These are phyloP conservation scores for Drosophila pachea DNA, from an alignment of 1,140 invertebrate genomes.

Conservation along the genomic window DNA sequence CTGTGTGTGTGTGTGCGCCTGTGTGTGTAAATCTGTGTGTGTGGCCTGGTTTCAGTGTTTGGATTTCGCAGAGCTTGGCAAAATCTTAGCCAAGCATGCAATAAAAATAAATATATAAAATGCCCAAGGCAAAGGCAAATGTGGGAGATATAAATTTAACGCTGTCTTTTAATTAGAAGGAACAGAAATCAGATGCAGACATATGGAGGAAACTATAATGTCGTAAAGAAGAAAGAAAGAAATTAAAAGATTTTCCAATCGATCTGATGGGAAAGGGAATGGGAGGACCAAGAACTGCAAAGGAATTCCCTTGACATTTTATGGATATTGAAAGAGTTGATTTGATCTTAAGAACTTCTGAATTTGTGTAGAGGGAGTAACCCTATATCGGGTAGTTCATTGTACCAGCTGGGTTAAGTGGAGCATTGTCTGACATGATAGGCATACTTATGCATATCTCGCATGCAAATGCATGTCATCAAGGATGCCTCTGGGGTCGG, in stretches of 20 bases:
- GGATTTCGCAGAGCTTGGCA: constrained; percentile 66
- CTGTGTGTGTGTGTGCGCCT: constrained; percentile 14
- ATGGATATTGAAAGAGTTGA: too few relatives aligned
- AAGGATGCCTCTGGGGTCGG: constrained; percentile 59
- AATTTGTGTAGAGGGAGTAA: neutral
- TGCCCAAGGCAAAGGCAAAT: constrained; percentile 38
- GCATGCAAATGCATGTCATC: constrained; percentile 67
- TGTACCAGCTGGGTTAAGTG: constrained; percentile 27
- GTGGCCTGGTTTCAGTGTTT: constrained; percentile 52
- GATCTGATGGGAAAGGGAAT: too few relatives aligned
- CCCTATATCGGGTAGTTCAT: constrained; percentile 6
- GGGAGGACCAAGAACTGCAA: too few relatives aligned
- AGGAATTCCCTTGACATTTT: too few relatives aligned
- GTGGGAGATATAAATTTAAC: constrained; percentile 9
- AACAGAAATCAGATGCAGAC: constrained; percentile 21
- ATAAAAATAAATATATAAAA: constrained; percentile 60
- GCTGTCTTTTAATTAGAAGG: constrained; percentile 42
- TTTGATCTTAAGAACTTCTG: too few relatives aligned
- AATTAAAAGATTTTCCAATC: neutral
- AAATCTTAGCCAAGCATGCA: constrained; percentile 48
- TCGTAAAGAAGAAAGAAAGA: neutral
- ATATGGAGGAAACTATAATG: neutral
- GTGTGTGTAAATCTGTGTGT: constrained; percentile 16
- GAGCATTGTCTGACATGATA: constrained; percentile 44
- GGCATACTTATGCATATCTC: constrained; percentile 46